These are phyloP conservation scores for Meloidogyne hapla DNA, from an alignment of 1,140 invertebrate genomes.

Conservation along the genomic window DNA sequence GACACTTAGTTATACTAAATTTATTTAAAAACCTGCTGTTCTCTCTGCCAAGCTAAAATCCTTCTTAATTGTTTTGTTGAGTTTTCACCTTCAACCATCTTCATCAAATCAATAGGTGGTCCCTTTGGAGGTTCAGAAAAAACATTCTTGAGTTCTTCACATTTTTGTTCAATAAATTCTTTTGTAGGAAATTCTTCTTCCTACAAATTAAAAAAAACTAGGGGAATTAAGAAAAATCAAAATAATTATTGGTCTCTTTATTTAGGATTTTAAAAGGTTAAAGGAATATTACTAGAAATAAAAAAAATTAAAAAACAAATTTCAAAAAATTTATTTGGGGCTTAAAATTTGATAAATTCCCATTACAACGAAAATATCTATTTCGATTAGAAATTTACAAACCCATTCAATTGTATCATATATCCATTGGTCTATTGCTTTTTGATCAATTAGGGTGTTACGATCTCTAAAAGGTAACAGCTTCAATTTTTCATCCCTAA, in stretches of 20 bases:
- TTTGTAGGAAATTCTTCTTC: constrained; percentile 1
- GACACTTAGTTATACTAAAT: too few species aligned
- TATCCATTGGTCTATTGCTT: constrained; percentile 16
- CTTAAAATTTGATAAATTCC: too few species aligned
- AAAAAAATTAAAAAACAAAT: too few species aligned
- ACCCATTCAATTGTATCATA: constrained; percentile 18
- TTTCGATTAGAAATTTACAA: background rate
- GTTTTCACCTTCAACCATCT: background rate
- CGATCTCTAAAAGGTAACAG: constrained; percentile 16
- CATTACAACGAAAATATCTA: too few species aligned
- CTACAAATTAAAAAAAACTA: background rate
- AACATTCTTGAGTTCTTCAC: constrained; percentile 12
- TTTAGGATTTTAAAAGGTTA: too few species aligned
- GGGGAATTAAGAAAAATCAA: background rate
- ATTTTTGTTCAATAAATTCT: constrained; percentile 14
- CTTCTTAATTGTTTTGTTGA: background rate
- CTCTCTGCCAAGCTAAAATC: background rate
- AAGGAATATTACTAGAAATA: too few species aligned
- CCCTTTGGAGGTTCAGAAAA: constrained; percentile 14
- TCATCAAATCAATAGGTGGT: constrained; percentile 18
- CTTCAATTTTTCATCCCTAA: constrained; percentile 16
- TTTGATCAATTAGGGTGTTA: background rate
- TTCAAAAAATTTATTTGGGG: too few species aligned
- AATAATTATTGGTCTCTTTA: too few species aligned
- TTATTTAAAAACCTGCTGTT: background rate